Percentiles rank a stretch among this genome's conserved stretches.
Evolutionary conservation across 2,797 vertebrate genomes (phyloP).

Genomic region (Megalops cyprinoides): DNA sequence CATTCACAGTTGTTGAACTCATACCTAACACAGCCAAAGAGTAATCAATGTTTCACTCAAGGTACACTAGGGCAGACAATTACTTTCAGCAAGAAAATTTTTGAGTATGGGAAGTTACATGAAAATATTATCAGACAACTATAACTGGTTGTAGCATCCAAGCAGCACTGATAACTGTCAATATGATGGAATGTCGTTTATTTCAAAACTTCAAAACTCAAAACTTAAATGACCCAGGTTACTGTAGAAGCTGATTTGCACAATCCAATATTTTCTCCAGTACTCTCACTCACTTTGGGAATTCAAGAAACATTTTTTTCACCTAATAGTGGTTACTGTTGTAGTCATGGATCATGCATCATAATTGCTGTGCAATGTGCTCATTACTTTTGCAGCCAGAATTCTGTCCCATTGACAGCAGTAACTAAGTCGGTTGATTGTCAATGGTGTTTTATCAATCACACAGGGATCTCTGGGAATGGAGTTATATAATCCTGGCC

Average conservation of each 20-base stretch:
- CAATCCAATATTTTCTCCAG: slow-evolving; percentile 51
- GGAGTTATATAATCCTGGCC: not conserved
- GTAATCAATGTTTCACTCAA: not conserved
- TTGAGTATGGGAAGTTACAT: not conserved
- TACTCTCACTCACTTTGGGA: not conserved
- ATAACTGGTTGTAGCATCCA: not conserved
- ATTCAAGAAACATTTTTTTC: not conserved
- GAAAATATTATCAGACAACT: not conserved
- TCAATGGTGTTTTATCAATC: not conserved
- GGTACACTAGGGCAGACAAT: not conserved
- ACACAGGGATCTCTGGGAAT: not conserved
- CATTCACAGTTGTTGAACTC: not conserved
- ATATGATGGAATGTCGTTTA: not conserved
- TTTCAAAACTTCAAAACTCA: slow-evolving; percentile 46
- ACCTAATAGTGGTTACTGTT: not conserved
- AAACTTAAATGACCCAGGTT: slow-evolving; percentile 48
- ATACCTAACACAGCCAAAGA: not conserved
- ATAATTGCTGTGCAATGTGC: not conserved
- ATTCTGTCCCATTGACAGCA: not conserved
- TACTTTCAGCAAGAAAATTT: not conserved
- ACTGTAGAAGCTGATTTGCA: slow-evolving; percentile 55
- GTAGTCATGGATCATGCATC: not conserved
- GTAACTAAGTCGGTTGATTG: not conserved
- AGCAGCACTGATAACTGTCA: not conserved
- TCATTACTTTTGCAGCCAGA: not conserved